phyloP scores from a whole-genome alignment of 2,797 vertebrate genomes.

The Helicolenus hilgendorfi region DNA sequence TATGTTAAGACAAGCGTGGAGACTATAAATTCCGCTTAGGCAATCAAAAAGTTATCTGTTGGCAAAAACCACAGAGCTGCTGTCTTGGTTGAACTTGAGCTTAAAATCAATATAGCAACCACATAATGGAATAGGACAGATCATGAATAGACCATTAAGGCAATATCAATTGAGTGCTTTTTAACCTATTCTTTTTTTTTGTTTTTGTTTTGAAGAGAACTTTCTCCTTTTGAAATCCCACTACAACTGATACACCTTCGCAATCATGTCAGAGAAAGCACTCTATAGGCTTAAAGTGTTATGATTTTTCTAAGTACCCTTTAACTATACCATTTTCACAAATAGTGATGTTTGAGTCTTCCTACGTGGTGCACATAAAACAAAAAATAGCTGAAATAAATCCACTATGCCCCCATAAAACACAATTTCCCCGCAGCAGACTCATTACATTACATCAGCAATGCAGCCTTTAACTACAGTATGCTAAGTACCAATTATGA shows the following conservation, averaged over 20 bases:
- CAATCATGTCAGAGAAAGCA: not conserved
- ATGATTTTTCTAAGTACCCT: not conserved
- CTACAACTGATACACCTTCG: not conserved
- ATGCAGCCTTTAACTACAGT: conserved; percentile 16
- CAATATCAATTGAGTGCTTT: conserved; percentile 50
- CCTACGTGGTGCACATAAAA: not conserved
- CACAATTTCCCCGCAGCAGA: not conserved
- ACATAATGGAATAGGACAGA: conserved; percentile 63
- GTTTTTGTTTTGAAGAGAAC: not conserved
- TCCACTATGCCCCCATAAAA: not conserved
- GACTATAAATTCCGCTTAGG: conserved; percentile 13
- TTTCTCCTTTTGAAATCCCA: not conserved
- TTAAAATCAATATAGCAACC: conserved; percentile 68
- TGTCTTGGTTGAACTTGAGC: conserved; percentile 55
- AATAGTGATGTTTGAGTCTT: not conserved
- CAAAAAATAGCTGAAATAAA: not conserved
- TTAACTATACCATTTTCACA: not conserved
- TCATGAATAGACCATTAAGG: conserved; percentile 68
- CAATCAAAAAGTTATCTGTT: conserved; percentile 51
- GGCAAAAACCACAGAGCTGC: conserved; percentile 38
- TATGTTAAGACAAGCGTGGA: not conserved
- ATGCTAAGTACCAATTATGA: conserved; percentile 63
- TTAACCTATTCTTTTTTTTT: conserved; percentile 29
- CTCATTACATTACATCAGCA: conserved; percentile 35
- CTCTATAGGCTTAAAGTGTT: not conserved